Conservation (phyloP, 1,140 invertebrate genomes). For the Tigriopus japonicus region DNA sequence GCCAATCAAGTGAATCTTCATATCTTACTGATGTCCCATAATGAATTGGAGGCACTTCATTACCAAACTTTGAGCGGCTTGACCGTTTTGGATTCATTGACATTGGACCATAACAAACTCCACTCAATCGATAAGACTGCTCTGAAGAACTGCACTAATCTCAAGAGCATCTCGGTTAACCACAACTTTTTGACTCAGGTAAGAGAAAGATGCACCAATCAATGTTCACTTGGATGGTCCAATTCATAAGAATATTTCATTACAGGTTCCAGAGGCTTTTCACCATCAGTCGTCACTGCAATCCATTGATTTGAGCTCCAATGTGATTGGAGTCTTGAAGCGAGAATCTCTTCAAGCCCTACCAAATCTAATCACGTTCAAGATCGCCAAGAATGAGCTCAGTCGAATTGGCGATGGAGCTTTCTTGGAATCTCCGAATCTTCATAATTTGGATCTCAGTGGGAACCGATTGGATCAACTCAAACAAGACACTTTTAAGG, state of each 20-base stretch:
- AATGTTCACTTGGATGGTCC: too few species aligned
- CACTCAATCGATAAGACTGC: slow-evolving; percentile 44
- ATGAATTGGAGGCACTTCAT: slow-evolving; percentile 37
- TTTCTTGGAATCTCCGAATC: slow-evolving; percentile 55
- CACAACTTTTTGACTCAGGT: slow-evolving; percentile 58
- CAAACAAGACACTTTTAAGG: slow-evolving; percentile 61
- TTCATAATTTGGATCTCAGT: slow-evolving; percentile 70
- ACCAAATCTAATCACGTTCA: slow-evolving; percentile 57
- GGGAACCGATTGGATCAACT: slow-evolving; percentile 64
- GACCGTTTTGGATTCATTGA: slow-evolving; percentile 45
- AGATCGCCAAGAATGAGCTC: slow-evolving; percentile 69
- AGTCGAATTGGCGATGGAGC: slow-evolving; percentile 63
- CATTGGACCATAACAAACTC: slow-evolving; percentile 52
- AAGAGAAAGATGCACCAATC: slow-evolving; percentile 22
- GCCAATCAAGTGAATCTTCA: slow-evolving; percentile 50
- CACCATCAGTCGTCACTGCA: background rate
- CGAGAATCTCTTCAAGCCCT: slow-evolving; percentile 46
- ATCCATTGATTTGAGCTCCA: background rate
- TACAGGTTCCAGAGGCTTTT: slow-evolving; percentile 2
- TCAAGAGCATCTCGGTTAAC: slow-evolving; percentile 68
- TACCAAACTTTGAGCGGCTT: slow-evolving; percentile 44
- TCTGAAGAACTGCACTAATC: slow-evolving; percentile 53
- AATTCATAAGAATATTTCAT: too few species aligned
- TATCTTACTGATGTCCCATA: slow-evolving; percentile 49
- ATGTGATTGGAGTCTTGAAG: slow-evolving; percentile 5